These are phyloP conservation scores for Percina caprodes DNA, from an alignment of 2,113 vertebrate species.

Conservation along the genomic window DNA sequence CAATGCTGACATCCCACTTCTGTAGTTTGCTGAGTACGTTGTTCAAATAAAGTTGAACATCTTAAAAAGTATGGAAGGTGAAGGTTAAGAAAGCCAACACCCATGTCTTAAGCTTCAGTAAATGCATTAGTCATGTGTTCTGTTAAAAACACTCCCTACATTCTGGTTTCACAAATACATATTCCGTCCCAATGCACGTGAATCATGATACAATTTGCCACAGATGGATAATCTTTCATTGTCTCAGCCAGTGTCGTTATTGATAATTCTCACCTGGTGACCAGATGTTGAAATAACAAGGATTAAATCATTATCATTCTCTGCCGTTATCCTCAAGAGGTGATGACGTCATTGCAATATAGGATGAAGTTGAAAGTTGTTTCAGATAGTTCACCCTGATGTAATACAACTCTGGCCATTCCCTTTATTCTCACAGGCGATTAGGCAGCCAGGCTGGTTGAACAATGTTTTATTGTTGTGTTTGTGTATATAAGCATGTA, in stretches of 20 bases:
- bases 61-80: not conserved
- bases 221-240: not conserved
- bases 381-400: conserved; percentile 1
- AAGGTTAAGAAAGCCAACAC: conserved; percentile 42
- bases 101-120: not conserved
- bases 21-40: not conserved
- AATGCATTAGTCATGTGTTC: conserved; percentile 5
- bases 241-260: not conserved
- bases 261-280: not conserved
- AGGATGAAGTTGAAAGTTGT: not conserved
- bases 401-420: conserved; percentile 1
- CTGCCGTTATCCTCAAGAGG: not conserved
- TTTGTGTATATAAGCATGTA: conserved; percentile 7
- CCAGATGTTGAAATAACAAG: not conserved
- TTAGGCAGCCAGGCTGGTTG: conserved; percentile 18
- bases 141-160: conserved; percentile 50
- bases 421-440: conserved; percentile 24
- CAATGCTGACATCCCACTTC: not conserved
- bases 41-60: not conserved
- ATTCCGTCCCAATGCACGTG: not conserved
- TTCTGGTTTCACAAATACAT: conserved; percentile 5
- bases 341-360: not conserved
- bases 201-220: conserved; percentile 8
- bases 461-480: conserved; percentile 34
- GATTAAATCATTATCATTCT: not conserved